Conservation (phyloP, 1,140 invertebrate species). For the Megalonaias nervosa region DNA sequence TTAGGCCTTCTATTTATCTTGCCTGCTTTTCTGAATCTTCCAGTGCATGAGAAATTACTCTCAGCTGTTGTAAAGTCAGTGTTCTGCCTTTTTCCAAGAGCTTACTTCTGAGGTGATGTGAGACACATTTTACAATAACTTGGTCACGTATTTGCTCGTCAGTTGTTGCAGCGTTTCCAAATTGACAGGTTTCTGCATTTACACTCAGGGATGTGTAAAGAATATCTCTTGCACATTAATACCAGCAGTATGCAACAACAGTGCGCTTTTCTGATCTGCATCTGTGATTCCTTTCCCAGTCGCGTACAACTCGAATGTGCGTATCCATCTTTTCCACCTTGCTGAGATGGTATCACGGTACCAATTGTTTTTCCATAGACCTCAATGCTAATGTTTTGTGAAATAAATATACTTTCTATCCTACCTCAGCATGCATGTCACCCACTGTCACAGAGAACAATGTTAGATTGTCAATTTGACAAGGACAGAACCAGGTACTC, state of each 20-base stretch:
- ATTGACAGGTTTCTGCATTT: constrained; percentile 27
- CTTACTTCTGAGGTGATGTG: constrained; percentile 17
- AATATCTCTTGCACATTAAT: constrained; percentile 43
- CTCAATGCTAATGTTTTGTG: too few relatives aligned
- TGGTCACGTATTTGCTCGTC: constrained; percentile 30
- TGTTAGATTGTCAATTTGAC: too few relatives aligned
- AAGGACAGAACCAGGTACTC: too few relatives aligned
- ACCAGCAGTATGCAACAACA: constrained; percentile 42
- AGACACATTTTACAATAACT: constrained; percentile 27
- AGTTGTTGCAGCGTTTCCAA: neutral
- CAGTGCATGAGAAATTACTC: constrained; percentile 1
- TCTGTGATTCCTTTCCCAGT: constrained; percentile 26
- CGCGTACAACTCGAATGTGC: constrained; percentile 33
- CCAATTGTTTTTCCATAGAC: too few relatives aligned
- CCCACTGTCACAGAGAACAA: too few relatives aligned
- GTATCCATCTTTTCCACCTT: constrained; percentile 37
- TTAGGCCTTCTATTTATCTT: neutral
- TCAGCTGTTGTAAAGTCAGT: constrained; percentile 14
- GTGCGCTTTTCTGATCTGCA: constrained; percentile 3
- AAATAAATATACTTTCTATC: too few relatives aligned
- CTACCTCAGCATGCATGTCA: too few relatives aligned
- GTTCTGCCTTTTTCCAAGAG: constrained; percentile 12
- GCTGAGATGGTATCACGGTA: too few relatives aligned
- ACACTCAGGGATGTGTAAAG: constrained; percentile 20
- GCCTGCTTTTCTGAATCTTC: constrained; percentile 2